Base-by-base conservation (phyloP, 2,113 vertebrate species). In the Gymnarchus niloticus region DNA sequence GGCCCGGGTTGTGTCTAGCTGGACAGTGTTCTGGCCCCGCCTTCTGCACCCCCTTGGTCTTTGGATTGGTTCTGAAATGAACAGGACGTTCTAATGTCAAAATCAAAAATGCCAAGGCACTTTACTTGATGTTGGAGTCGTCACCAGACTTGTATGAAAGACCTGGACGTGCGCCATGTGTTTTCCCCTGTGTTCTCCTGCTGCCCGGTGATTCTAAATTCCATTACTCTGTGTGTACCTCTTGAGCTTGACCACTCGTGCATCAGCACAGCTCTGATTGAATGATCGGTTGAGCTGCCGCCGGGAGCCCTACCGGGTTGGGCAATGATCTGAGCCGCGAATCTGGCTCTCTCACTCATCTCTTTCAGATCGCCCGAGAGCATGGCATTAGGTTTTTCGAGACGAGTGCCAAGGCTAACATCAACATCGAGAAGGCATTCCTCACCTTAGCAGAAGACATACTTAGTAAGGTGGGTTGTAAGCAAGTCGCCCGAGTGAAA, bases 381-480 rank as follows among this genome's bases (percentile, higher is more conserved):
- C 97, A 99, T 28, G 97, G 97, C 91, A 99, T 99, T 97, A 98
- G 97, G 92, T 99, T 99, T 96, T 99, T 98, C 91, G 98, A 99
- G 94, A 99, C 98, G 90, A 99, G 98, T 84, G 98, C 98, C 85
- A 99, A 99, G 96, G 97, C 98, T 93, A 99, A 99, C 96, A 96
- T 98, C 95, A 99, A 95, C 96, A 99, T 99, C 88, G 98, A 99
- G 95, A 99, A 99, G 94, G 98, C 97, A 92, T 99, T 99, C 95
- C 97, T 99, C 95, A 99, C 97, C 88, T 97, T 99, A 98, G 98
- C 98, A 94, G 98, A 99, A 98, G 98, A 99, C 94, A 99, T 99
- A 92, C 98, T 99, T 93, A 97, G 94, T 97, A 99, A 99, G 97
- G 98, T 99, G 92, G 54, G 92, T 90, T 84, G 19, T 73, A 73